phyloP scores from a whole-genome alignment of 2,888 invertebrate species.

The Alcis repandata region DNA sequence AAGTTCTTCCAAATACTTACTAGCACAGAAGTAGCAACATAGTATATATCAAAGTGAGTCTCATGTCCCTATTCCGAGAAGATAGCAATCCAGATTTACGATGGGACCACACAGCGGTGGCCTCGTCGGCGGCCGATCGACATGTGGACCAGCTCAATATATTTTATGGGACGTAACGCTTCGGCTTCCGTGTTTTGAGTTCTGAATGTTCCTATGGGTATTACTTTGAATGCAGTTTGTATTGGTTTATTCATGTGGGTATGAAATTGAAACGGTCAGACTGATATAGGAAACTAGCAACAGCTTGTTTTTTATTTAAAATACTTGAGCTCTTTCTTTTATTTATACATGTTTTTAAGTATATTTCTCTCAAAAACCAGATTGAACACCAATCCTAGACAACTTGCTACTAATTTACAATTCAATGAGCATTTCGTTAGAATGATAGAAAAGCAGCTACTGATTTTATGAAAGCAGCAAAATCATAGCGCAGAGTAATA shows the following conservation, averaged over 20 bases:
- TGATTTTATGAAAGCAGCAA: neutral
- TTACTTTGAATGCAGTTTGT: constrained; percentile 23
- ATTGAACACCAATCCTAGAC: neutral
- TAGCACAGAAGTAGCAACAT: neutral
- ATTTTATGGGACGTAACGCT: constrained; percentile 37
- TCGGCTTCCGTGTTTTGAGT: constrained; percentile 38
- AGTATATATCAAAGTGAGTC: constrained; percentile 13
- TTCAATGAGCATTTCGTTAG: neutral
- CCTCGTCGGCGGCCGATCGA: constrained; percentile 25
- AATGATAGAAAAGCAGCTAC: neutral
- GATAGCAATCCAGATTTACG: constrained; percentile 38
- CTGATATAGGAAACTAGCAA: neutral
- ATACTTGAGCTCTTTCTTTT: neutral
- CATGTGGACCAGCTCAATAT: constrained; percentile 36
- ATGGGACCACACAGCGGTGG: constrained; percentile 34
- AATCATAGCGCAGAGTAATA: neutral
- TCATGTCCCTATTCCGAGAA: constrained; percentile 32
- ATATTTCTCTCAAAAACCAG: neutral
- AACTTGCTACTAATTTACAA: neutral
- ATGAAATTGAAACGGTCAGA: constrained; percentile 1
- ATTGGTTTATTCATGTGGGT: constrained; percentile 22
- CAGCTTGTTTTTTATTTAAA: neutral
- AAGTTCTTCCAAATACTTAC: neutral
- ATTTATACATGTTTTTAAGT: neutral
- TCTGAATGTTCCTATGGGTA: constrained; percentile 32